Conservation (phyloP, 2,113 vertebrate species). For the Butastur rufipennis region DNA sequence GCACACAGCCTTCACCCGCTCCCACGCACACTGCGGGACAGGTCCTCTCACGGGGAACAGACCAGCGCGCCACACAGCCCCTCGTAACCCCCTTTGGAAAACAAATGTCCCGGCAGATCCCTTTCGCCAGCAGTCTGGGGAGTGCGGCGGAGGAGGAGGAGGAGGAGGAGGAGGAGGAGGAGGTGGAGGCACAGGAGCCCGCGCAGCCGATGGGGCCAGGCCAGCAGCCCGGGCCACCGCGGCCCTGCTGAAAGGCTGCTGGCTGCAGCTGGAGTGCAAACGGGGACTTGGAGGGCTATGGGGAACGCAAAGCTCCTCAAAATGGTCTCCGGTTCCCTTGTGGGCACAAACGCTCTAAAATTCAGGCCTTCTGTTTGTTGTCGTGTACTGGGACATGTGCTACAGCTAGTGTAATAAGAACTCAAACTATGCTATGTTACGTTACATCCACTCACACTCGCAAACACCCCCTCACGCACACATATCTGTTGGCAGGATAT, state of each 20-base stretch:
- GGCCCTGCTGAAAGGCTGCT: not conserved
- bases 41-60: not conserved
- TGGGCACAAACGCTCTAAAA: not conserved
- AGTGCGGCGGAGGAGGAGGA: not conserved
- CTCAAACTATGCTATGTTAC: not conserved
- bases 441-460: not conserved
- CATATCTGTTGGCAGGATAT: constrained; percentile 14
- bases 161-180: not conserved
- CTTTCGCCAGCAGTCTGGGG: not conserved
- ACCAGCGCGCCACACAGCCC: not conserved
- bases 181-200: not conserved
- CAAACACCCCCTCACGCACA: not conserved
- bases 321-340: not conserved
- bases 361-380: not conserved
- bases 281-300: not conserved
- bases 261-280: not conserved
- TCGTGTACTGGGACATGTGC: not conserved
- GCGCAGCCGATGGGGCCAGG: not conserved
- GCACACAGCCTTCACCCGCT: fast-evolving
- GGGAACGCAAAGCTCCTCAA: not conserved
- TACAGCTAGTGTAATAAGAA: not conserved
- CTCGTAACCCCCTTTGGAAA: fast-evolving
- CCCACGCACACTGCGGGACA: not conserved
- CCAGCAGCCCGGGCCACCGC: fast-evolving
- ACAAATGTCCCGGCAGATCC: not conserved